A percentile compares a stretch with the other conserved stretches of the same genome.
Conservation (phyloP, 1,140 invertebrate genomes). For the Musca domestica region DNA sequence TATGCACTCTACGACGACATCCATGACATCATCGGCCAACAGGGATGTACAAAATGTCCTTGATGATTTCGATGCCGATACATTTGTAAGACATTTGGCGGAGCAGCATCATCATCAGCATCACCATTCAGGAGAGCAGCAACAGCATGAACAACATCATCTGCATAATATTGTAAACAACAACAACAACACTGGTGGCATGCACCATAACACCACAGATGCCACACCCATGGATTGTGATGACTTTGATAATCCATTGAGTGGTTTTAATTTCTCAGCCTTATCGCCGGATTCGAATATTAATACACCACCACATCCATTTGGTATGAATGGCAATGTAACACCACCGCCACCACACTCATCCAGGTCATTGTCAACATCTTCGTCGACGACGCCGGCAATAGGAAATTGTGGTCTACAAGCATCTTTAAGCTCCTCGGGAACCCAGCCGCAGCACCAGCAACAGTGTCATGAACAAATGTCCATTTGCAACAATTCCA, state of each 20-base stretch:
- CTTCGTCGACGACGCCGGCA: background rate
- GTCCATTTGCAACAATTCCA: slow-evolving; percentile 24
- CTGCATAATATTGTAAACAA: no score
- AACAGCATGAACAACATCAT: slow-evolving; percentile 15
- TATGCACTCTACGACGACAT: background rate
- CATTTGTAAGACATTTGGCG: slow-evolving; percentile 3
- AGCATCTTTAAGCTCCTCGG: background rate
- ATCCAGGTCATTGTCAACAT: background rate
- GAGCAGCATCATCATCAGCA: slow-evolving; percentile 23
- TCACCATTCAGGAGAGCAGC: slow-evolving; percentile 11
- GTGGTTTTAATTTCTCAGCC: slow-evolving; percentile 38
- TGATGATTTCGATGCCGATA: slow-evolving; percentile 8
- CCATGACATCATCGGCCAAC: no score
- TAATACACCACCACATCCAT: slow-evolving; percentile 35
- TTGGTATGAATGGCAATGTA: slow-evolving; percentile 30
- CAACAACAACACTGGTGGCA: slow-evolving; percentile 1
- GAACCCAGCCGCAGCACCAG: background rate
- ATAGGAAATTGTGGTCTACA: no score
- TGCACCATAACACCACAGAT: background rate
- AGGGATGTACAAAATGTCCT: background rate
- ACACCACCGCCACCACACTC: background rate
- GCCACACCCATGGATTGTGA: slow-evolving; percentile 52
- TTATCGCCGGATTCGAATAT: slow-evolving; percentile 32
- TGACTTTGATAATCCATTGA: slow-evolving; percentile 50
- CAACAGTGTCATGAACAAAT: slow-evolving; percentile 24